Evolutionary conservation across 1,140 invertebrate genomes (phyloP).

Genomic region (Sitophilus oryzae): DNA sequence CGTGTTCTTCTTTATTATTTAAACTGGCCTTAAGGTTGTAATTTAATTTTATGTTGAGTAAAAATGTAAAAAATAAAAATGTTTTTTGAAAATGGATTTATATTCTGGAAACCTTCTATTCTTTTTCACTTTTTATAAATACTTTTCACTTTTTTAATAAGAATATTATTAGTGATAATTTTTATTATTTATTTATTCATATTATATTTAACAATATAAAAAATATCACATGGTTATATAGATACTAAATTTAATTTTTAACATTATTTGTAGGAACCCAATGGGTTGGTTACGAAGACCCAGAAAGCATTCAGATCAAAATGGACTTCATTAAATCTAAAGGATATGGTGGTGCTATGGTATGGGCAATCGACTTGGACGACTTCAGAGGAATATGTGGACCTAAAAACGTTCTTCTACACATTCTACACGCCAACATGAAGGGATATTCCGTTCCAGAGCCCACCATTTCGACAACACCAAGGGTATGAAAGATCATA

Average conservation of each 20-base stretch:
- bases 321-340: slow-evolving; percentile 78
- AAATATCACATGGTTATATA: too few relatives aligned
- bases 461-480: slow-evolving; percentile 59
- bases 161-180: not conserved
- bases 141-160: slow-evolving; percentile 1
- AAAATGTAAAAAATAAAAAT: too few relatives aligned
- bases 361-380: slow-evolving; percentile 86
- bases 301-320: slow-evolving; percentile 73
- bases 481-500: slow-evolving; percentile 61
- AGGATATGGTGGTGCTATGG: slow-evolving; percentile 81
- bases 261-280: slow-evolving; percentile 54
- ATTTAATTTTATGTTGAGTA: too few relatives aligned
- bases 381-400: slow-evolving; percentile 76
- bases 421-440: slow-evolving; percentile 68
- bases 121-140: too few relatives aligned
- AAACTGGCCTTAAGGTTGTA: too few relatives aligned
- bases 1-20: too few relatives aligned
- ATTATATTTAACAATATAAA: too few relatives aligned
- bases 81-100: too few relatives aligned
- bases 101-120: too few relatives aligned
- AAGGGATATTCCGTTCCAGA: slow-evolving; percentile 66
- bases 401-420: slow-evolving; percentile 62
- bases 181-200: too few relatives aligned
- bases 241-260: too few relatives aligned
- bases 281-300: slow-evolving; percentile 89